phyloP scores from a whole-genome alignment of 1,140 invertebrate genomes.

The Bombus sylvicola region DNA sequence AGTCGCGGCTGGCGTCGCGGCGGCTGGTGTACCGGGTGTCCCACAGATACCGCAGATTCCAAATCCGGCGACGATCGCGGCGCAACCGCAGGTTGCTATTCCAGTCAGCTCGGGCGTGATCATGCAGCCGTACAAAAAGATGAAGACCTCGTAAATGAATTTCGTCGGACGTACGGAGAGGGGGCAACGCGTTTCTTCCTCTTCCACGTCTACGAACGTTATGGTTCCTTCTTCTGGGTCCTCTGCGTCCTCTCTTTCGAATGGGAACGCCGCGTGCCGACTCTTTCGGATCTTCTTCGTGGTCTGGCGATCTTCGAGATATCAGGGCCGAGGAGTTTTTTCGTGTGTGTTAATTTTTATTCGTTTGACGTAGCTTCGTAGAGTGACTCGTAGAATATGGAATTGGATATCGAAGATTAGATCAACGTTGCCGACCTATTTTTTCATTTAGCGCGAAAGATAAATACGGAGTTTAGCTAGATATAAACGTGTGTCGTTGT shows the following conservation, averaged over 20 bases:
- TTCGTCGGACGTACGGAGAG: neutral
- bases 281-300: neutral
- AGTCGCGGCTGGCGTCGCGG: slow-evolving; percentile 72
- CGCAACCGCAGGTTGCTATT: slow-evolving; percentile 78
- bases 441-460: slow-evolving; percentile 8
- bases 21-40: slow-evolving; percentile 72
- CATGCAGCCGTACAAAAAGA: slow-evolving; percentile 92
- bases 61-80: slow-evolving; percentile 79
- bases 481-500: neutral
- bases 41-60: slow-evolving; percentile 77
- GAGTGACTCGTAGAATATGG: neutral
- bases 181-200: neutral
- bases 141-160: slow-evolving; percentile 90
- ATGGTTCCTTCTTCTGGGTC: slow-evolving; percentile 48
- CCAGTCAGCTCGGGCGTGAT: slow-evolving; percentile 84
- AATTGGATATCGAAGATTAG: neutral
- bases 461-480: neutral
- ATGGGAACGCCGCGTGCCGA: slow-evolving; percentile 18
- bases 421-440: slow-evolving; percentile 16
- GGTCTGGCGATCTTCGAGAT: neutral
- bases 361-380: neutral
- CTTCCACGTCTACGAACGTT: slow-evolving; percentile 19
- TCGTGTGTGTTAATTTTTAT: too few species aligned
- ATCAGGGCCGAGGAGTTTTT: too few species aligned
- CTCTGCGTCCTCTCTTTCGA: slow-evolving; percentile 49